phyloP scores from a whole-genome alignment of 2,113 vertebrate species.

The Mustelus asterias region DNA sequence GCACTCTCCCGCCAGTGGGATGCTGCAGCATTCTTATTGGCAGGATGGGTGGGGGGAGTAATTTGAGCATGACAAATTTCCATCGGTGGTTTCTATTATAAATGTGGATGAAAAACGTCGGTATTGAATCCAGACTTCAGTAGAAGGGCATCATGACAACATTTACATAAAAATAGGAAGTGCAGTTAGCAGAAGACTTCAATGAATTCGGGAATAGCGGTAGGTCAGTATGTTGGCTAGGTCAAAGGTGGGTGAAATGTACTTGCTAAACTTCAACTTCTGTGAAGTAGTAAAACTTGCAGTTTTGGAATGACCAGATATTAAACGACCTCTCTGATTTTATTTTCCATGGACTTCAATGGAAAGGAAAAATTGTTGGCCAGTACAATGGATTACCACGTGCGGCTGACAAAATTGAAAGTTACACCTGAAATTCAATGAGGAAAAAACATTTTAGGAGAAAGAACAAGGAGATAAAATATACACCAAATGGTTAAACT shows the following conservation, averaged over 20 bases:
- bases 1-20: background rate
- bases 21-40: background rate
- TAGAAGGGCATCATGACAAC: background rate
- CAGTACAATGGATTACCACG: background rate
- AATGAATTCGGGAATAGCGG: background rate
- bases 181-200: background rate
- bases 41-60: background rate
- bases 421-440: conserved; percentile 15
- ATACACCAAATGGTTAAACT: background rate
- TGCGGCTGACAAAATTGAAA: background rate
- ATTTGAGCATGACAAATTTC: background rate
- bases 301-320: background rate
- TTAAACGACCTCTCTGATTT: background rate
- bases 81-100: background rate
- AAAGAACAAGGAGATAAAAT: background rate
- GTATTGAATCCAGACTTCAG: background rate
- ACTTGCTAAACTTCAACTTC: background rate
- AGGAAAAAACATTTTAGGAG: background rate
- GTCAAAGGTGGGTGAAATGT: background rate
- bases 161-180: background rate
- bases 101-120: background rate
- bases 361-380: background rate
- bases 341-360: background rate
- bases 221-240: background rate
- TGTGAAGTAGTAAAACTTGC: background rate